Evolutionary conservation across 2,888 invertebrate genomes (phyloP).

Genomic region (Spatulosminthurus flaviceps): DNA sequence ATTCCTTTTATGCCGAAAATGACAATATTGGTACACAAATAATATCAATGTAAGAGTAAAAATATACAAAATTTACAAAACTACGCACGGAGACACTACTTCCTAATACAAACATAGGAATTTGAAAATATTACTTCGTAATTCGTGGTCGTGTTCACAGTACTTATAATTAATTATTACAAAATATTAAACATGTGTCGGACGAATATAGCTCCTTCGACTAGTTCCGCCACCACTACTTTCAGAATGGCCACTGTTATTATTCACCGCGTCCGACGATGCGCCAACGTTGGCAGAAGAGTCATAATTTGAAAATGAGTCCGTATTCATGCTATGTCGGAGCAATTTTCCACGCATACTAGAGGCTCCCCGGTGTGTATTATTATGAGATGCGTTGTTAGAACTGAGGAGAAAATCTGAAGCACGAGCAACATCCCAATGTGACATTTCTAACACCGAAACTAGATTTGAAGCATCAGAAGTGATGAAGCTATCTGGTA

Average conservation of each 20-base stretch:
- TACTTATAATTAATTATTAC: too few species aligned
- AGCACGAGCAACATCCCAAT: conserved; percentile 77
- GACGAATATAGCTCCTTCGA: conserved; percentile 33
- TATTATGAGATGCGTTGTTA: background rate
- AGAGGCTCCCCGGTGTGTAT: background rate
- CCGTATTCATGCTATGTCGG: background rate
- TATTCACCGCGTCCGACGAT: conserved; percentile 15
- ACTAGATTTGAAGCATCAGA: conserved; percentile 55
- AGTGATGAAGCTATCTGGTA: conserved; percentile 60
- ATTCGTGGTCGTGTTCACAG: too few species aligned
- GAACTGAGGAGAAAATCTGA: conserved; percentile 70
- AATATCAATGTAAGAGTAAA: too few species aligned
- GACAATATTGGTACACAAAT: too few species aligned
- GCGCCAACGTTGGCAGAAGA: background rate
- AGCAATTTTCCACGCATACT: too few species aligned
- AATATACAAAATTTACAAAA: too few species aligned
- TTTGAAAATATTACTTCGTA: too few species aligned
- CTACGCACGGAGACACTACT: too few species aligned
- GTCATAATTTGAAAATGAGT: background rate
- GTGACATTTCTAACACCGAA: conserved; percentile 69
- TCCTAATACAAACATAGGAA: too few species aligned
- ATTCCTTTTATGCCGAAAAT: too few species aligned
- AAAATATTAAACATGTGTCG: conserved; percentile 32
- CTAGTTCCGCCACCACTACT: background rate
- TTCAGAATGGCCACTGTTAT: background rate